Base-by-base conservation (phyloP, 2,888 invertebrate genomes). In the Polyommatus iphigenia region DNA sequence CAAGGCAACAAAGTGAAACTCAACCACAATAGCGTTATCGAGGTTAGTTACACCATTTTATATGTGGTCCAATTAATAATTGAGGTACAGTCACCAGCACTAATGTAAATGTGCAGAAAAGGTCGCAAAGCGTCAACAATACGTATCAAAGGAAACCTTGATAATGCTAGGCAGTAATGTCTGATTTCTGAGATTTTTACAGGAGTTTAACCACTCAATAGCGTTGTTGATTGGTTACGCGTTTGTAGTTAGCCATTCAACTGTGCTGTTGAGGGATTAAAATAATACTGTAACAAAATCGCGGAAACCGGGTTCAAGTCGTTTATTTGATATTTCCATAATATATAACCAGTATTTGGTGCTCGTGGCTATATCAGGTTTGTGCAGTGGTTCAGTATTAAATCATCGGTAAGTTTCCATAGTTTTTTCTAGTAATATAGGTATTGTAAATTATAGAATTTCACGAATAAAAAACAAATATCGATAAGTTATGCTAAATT, bases 11-110 rank as follows among this genome's bases (percentile, higher is more conserved):
- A 98, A 94, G 97, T 97, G 78, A 97, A 98, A 84, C 95, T 99
- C 20, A 97, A 97, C 86, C 98, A 99, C 90, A 99, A 99, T 89
- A 97, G 98, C 81, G 97, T 99, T 15, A 97, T 99, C 78, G 99
- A 99, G 96, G 97, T 97, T 89, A 78, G 83, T 46, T 46, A 57
- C 7, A n/a, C 67, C 36, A n/a, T 50, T 13, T 46, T 20, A 10
- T 36, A 32, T 54, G 67, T 54, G 32, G 15, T 32, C 29, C n/a
- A 24, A 50, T 67, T 76, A 54, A 50, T 50, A 46, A 41, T 36
- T 46, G 13, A 46, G 20, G 20, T 13, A 20, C 72, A 67, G 67
- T 32, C 24, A n/a, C 20, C 13, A 62, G 15, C 67, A 32, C 67
- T 15, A 32, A 29, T 15, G 29, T 67, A 54, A 54, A 54, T 54